Evolutionary conservation across 2,888 invertebrate species (phyloP).

Genomic region (Netelia inedita): DNA sequence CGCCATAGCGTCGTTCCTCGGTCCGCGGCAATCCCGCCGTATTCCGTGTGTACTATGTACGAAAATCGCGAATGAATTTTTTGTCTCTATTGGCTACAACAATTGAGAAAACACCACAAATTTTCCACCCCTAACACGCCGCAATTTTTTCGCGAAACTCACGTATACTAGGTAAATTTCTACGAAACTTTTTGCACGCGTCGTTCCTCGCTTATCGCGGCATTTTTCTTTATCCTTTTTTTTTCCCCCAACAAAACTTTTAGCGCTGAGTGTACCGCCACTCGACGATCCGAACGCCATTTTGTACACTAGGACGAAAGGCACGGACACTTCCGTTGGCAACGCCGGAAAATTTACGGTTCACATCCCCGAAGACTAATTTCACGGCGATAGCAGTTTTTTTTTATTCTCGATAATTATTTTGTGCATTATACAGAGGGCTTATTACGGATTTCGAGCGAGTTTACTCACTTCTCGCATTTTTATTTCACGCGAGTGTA

Average conservation of each 20-base stretch:
- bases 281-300: conserved; percentile 78
- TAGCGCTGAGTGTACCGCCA: conserved; percentile 77
- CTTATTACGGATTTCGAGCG: too few species aligned
- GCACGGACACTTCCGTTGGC: conserved; percentile 71
- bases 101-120: not conserved
- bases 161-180: conserved; percentile 47
- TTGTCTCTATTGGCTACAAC: not conserved
- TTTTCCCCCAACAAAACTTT: conserved; percentile 72
- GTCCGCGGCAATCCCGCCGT: conserved; percentile 61
- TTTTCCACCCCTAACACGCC: conserved; percentile 25
- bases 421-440: not conserved
- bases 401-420: not conserved
- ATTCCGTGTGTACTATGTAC: conserved; percentile 19
- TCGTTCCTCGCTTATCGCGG: conserved; percentile 78
- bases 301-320: conserved; percentile 74
- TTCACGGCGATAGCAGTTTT: conserved; percentile 8
- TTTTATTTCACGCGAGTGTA: too few species aligned
- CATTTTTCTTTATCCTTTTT: conserved; percentile 76
- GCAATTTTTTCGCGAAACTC: conserved; percentile 30
- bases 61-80: not conserved
- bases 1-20: conserved; percentile 83
- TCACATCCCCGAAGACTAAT: conserved; percentile 1
- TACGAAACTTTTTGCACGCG: conserved; percentile 74
- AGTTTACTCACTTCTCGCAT: too few species aligned
- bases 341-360: conserved; percentile 50